Evolutionary conservation across 2,113 vertebrate species (phyloP).

Genomic region (Scopus umbretta): DNA sequence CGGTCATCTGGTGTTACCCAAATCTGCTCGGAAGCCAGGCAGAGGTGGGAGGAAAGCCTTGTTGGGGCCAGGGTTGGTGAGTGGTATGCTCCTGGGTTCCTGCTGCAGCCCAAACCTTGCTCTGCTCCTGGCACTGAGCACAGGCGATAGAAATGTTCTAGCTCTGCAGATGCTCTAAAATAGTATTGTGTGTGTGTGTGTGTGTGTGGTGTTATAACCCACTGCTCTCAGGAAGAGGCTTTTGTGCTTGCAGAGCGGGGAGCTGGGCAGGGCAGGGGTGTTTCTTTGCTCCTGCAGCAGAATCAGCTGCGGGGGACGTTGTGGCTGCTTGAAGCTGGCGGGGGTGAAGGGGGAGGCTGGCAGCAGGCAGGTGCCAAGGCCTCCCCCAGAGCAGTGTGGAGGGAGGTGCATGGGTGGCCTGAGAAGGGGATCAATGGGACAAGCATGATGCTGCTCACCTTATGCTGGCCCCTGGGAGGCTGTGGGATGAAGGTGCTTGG

Average conservation of each 20-base stretch:
- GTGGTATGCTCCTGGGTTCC: neutral
- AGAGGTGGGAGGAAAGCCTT: neutral
- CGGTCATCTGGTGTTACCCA: neutral
- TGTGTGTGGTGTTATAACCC: neutral
- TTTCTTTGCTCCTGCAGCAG: neutral
- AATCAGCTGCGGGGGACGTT: neutral
- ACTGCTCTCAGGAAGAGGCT: neutral
- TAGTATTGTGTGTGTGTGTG: neutral
- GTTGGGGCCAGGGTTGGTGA: neutral
- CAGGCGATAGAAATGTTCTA: neutral
- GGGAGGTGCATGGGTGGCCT: rapidly evolving
- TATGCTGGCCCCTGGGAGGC: neutral
- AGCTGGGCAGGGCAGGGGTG: neutral
- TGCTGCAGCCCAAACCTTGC: neutral
- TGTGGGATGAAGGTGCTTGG: neutral
- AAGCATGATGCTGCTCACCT: neutral
- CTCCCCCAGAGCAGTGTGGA: neutral
- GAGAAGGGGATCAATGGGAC: neutral
- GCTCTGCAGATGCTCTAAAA: neutral
- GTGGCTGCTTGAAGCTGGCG: neutral
- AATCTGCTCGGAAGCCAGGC: neutral
- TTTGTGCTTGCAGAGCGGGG: neutral
- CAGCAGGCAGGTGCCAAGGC: neutral
- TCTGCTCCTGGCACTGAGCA: neutral
- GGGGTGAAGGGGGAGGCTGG: neutral